Evolutionary conservation across 2,888 invertebrate species (phyloP), one percentile per base, ranked within the genome.

Genomic region (Branchipolynoe longqiensis): DNA sequence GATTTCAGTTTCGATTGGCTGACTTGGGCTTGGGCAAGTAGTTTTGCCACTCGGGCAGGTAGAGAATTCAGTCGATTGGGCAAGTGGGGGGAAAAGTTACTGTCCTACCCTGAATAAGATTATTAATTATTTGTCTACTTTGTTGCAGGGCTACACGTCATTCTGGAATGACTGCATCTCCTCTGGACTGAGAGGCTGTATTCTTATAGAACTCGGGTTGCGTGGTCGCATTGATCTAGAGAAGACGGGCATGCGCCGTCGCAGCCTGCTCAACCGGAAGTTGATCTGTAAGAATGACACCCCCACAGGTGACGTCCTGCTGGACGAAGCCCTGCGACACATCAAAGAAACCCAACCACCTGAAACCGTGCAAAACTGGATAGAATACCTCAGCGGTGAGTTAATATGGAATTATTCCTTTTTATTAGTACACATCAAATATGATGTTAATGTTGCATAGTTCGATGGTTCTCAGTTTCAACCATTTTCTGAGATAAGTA

Each of bases 161-260:
- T 99, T 99, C 95, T 99, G 99, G 99, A 99, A 99, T 95, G 99
- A 99, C 95, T 99, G 99, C 95, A 99, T 99, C 95, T 99, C 99
- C 90, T 98, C 98, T 92, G 99, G 99, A 64, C 95, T 99, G 88
- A 96, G 99, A 92, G 99, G 99, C 88, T 99, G 99, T 94, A 99
- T 99, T 93, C 95, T 99, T 90, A 98, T 99, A 90, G 99, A 99
- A 95, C 95, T 99, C 91, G 98, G 98, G 14, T 95, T 99, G 88
- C 95, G 99, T 91, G 98, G 98, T 73, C 96, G 99, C 87, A 96
- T 99, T 87, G 99, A 99, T 95, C 95, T 99, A 91, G 99, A 99
- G 94, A 97, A 97, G 93, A 97, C 98, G 91, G 99, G 99, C 74
- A 98, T 99, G 98, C 95, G 99, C 90, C 88, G 94, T 41, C 96